Base-by-base conservation (phyloP, 2,797 vertebrate genomes). In the Apogon hyalosoma region DNA sequence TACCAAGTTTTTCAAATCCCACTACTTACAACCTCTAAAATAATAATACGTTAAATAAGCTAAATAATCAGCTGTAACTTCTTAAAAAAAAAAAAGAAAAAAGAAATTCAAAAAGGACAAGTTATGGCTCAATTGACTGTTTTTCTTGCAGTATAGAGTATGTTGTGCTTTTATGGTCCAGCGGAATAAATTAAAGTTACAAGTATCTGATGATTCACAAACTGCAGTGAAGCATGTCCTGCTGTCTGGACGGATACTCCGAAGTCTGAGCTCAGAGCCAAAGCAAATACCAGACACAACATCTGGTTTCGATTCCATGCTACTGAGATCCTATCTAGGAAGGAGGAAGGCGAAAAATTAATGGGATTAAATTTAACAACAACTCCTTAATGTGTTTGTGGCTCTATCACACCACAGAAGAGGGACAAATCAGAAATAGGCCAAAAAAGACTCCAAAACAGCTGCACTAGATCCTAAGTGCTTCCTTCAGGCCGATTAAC, bases 281-380 rank as follows among this genome's bases (percentile, higher is more conserved):
- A 84, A 69, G 47, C 47, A 83, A 85, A 78, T 49, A 75, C 45
- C 55, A 41, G 63, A 15, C 49, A 8, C 50, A 46, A 73, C 89
- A 90, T 88, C 76, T 90, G 85, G 61, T 80, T 88, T 78, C 46
- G 73, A 73, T 87, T 86, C 53, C 39, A 21, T 9, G 31, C 69
- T 54, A 67, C 75, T 63, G 56, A 53, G 53, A 81, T 65, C 68
- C 70, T 56, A 54, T 55, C 59, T 11, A 65, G 38, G 42, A 59
- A 42, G 50, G n/a, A 75, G 33, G 53, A 78, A 68, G 72, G 57
- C 1, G 7, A 69, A 49, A 71, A 79, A 72, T 73, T 54, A 59
- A 75, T 63, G 55, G 42, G 24, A 73, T 79, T 55, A 69, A 47
- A 73, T 64, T 52, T 21, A 63, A 67, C 53, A 63, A 50, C 53